phyloP scores from a whole-genome alignment of 2,888 invertebrate species.

The Diarsia rubi region DNA sequence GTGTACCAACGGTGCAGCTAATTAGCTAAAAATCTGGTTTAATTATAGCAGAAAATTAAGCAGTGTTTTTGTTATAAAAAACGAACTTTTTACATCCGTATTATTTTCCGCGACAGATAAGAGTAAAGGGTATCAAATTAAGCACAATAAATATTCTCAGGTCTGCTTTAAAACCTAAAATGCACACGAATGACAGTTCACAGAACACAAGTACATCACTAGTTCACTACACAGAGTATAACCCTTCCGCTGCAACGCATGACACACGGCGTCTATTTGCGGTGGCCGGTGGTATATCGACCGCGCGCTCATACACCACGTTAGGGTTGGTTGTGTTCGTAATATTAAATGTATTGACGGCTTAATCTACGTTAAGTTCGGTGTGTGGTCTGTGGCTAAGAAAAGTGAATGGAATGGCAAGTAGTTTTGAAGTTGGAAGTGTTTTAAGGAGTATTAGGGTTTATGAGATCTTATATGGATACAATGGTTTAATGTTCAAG shows the following conservation, averaged over 20 bases:
- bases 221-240: conserved; percentile 36
- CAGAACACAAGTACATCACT: conserved; percentile 13
- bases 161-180: conserved; percentile 8
- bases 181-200: conserved; percentile 22
- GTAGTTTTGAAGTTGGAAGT: conserved; percentile 1
- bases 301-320: conserved; percentile 73
- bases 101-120: not conserved
- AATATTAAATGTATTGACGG: conserved; percentile 55
- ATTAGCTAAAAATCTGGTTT: too few relatives aligned
- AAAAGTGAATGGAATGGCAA: conserved; percentile 39
- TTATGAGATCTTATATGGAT: not conserved
- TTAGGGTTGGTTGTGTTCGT: conserved; percentile 61
- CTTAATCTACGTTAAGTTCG: conserved; percentile 50
- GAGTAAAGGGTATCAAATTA: not conserved
- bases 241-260: conserved; percentile 67
- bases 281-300: conserved; percentile 87
- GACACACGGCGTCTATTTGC: conserved; percentile 81
- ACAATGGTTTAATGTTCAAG: not conserved
- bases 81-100: not conserved
- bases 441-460: not conserved
- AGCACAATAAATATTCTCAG: not conserved
- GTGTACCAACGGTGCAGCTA: too few relatives aligned
- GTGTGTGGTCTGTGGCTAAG: conserved; percentile 56
- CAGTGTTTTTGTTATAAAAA: not conserved
- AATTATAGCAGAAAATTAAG: too few relatives aligned